These are phyloP conservation scores for Diceros bicornis DNA, from an alignment of 2,797 vertebrate genomes.

Conservation along the genomic window DNA sequence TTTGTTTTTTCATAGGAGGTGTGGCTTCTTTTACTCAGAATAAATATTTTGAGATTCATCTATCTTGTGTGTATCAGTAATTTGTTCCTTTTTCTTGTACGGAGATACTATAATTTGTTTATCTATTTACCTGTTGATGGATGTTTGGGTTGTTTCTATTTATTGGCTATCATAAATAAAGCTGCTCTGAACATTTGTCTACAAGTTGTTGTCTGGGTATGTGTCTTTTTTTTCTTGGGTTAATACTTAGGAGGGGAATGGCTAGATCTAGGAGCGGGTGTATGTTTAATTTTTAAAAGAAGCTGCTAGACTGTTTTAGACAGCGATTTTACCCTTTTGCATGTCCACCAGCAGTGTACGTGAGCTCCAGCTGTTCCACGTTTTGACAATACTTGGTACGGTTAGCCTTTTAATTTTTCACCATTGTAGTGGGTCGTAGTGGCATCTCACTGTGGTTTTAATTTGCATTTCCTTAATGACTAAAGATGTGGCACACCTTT, in stretches of 20 bases:
- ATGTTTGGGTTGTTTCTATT: not conserved
- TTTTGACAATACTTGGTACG: not conserved
- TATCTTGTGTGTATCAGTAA: not conserved
- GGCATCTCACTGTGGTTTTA: not conserved
- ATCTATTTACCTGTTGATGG: not conserved
- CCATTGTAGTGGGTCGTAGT: not conserved
- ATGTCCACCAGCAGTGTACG: not conserved
- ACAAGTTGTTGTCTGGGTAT: not conserved
- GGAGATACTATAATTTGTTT: not conserved
- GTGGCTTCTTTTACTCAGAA: not conserved
- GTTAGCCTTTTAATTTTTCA: not conserved
- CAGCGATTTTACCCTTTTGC: not conserved
- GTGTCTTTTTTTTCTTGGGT: not conserved
- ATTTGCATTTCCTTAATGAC: not conserved
- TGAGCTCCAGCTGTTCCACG: not conserved
- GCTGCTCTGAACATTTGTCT: not conserved
- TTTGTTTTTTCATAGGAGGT: not conserved
- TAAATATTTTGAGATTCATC: constrained; percentile 10
- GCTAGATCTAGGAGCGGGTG: not conserved
- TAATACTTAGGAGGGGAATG: not conserved
- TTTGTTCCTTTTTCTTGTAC: not conserved
- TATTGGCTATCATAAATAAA: not conserved
- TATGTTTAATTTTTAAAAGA: not conserved
- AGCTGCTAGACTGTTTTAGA: not conserved
- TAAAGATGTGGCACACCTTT: not conserved